These are phyloP conservation scores for Otolemur crassicaudatus DNA, from an alignment of 2,797 vertebrate genomes.

Conservation along the genomic window DNA sequence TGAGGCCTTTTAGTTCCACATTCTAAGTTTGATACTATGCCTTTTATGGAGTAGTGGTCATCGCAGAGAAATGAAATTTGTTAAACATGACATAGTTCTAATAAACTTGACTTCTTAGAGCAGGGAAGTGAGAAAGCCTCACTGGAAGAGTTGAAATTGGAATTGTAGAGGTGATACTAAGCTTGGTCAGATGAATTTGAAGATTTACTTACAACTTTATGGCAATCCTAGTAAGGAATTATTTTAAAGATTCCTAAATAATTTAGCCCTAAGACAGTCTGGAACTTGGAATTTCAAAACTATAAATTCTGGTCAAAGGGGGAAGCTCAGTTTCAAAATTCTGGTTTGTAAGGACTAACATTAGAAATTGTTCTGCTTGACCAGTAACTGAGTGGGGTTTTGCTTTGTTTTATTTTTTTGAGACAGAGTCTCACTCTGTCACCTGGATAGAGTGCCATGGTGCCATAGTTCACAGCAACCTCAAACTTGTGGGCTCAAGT, in stretches of 20 bases:
- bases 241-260: slow-evolving; percentile 44
- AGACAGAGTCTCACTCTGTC: no score
- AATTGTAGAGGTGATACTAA: slow-evolving; percentile 41
- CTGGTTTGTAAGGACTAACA: neutral
- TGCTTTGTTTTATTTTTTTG: neutral
- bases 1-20: slow-evolving; percentile 59
- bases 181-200: slow-evolving; percentile 14
- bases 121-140: neutral
- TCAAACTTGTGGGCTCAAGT: no score
- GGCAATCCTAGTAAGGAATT: neutral
- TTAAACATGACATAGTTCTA: slow-evolving; percentile 76
- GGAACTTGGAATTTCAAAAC: slow-evolving; percentile 41
- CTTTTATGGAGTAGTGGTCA: slow-evolving; percentile 81
- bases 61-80: slow-evolving; percentile 71
- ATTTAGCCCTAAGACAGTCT: neutral
- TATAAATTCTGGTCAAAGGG: slow-evolving; percentile 7
- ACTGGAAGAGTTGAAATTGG: slow-evolving; percentile 24
- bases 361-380: neutral
- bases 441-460: no score
- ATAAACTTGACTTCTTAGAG: slow-evolving; percentile 68
- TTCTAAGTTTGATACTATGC: slow-evolving; percentile 77
- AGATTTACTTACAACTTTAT: neutral
- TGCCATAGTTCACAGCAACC: no score
- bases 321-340: neutral
- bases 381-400: neutral